Base-by-base conservation (phyloP, 2,888 invertebrate species). In the Eristalis arbustorum region DNA sequence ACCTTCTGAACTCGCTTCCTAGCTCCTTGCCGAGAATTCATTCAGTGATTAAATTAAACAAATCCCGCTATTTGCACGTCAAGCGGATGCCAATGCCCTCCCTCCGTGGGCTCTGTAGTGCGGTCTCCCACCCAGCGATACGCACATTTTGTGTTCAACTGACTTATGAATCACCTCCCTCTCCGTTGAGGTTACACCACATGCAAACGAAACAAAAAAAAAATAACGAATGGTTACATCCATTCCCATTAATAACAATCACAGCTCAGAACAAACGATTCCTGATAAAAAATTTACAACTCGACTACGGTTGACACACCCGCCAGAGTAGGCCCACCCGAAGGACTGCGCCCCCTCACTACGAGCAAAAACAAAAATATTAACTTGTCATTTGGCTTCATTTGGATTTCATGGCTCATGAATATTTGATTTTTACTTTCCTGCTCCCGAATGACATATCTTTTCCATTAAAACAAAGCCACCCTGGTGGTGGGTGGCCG, bases 351-450 rank as follows among this genome's bases (percentile, higher is more conserved):
- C 14, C 28, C 8, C 23, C 59, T 5, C 25, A 23, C 25, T 23
- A 11, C 59, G 6, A 34, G 11, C 10, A 31, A 75, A 84, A 84
- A 82, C 40, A 77, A 82, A 85, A 82, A 82, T 85, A 85, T 85
- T 85, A 85, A 85, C 85, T 85, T 85, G 82, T 85, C 85, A 85
- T 85, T 85, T 82, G 82, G 82, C 77, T 82, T 85, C 77, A 82
- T 82, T 85, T 77, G 69, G 69, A 73, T 82, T 85, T 85, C 77
- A 85, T 85, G 66, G 77, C 77, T 82, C 77, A 85, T 85, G 85
- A 85, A 85, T 85, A 85, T 85, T 85, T 85, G 77, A 85, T 82
- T 82, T 74, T 77, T 82, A 71, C 69, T 56, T 78, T 68, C 73
- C 59, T 69, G 34, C 49, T 62, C 57, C 42, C 59, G 42, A 66